These are phyloP conservation scores for Agrilus mali DNA, from an alignment of 2,888 invertebrate species.

Conservation along the genomic window DNA sequence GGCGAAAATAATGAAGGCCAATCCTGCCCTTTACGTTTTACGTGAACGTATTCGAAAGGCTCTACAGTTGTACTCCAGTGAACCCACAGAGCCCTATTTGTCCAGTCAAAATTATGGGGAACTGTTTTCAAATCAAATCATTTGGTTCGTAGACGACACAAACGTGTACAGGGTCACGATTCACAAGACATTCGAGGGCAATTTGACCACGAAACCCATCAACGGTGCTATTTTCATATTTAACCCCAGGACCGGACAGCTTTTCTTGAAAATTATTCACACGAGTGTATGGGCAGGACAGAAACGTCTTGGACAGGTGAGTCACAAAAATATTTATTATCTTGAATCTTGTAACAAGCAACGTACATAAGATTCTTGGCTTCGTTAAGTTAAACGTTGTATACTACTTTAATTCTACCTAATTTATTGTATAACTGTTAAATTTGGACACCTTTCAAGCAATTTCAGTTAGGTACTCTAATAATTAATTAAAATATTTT, in stretches of 20 bases:
- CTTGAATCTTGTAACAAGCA: too few relatives aligned
- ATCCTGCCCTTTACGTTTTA: slow-evolving; percentile 94
- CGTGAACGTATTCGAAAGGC: slow-evolving; percentile 98
- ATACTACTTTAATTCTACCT: too few relatives aligned
- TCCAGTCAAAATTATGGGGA: slow-evolving; percentile 99
- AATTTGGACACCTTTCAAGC: too few relatives aligned
- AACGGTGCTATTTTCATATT: slow-evolving; percentile 99
- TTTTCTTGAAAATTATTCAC: slow-evolving; percentile 99
- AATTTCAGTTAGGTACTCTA: not conserved
- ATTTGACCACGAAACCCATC: slow-evolving; percentile 97
- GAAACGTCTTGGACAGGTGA: slow-evolving; percentile 92
- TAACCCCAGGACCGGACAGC: slow-evolving; percentile 96
- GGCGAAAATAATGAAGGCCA: slow-evolving; percentile 99
- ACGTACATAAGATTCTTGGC: too few relatives aligned
- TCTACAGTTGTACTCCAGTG: slow-evolving; percentile 93
- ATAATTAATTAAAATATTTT: not conserved
- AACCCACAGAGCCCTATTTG: slow-evolving; percentile 97
- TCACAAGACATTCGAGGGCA: slow-evolving; percentile 99
- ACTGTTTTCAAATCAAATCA: slow-evolving; percentile 99
- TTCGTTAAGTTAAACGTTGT: too few relatives aligned
- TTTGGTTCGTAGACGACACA: slow-evolving; percentile 99
- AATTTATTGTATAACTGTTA: too few relatives aligned
- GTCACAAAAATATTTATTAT: too few relatives aligned
- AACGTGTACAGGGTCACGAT: slow-evolving; percentile 99
- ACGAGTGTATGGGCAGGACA: slow-evolving; percentile 99